Evolutionary conservation across 2,113 vertebrate species (phyloP).

Genomic region (Vimba vimba): DNA sequence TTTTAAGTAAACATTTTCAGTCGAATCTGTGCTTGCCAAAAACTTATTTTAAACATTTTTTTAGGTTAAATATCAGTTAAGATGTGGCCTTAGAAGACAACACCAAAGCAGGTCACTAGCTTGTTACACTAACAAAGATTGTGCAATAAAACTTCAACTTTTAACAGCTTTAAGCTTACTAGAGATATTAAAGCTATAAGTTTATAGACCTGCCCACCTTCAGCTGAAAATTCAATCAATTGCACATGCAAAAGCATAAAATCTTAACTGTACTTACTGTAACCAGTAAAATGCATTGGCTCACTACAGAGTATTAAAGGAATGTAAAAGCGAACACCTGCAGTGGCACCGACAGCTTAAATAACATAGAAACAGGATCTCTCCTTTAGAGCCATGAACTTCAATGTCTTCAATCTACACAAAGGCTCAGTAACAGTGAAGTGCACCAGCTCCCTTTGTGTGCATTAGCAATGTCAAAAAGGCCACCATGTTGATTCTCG

Average conservation of each 20-base stretch:
- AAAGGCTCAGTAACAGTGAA: neutral
- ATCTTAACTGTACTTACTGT: neutral
- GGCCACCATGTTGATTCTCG: neutral
- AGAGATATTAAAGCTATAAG: neutral
- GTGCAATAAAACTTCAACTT: neutral
- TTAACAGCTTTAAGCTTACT: neutral
- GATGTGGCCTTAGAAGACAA: neutral
- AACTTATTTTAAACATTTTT: no score
- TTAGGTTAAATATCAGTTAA: neutral
- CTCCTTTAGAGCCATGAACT: neutral
- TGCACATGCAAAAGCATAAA: neutral
- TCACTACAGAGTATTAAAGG: neutral
- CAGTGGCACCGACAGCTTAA: no score
- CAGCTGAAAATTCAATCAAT: neutral
- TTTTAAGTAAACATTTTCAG: no score
- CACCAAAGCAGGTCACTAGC: neutral
- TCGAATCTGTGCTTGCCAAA: neutral
- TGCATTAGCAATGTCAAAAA: neutral
- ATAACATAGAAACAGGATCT: neutral
- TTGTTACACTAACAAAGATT: neutral
- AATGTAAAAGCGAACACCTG: no score
- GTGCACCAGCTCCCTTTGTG: neutral
- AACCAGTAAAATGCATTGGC: neutral
- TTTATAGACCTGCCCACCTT: neutral
- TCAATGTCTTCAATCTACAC: neutral